Base-by-base conservation (phyloP, 2,888 invertebrate species). In the Scaeva pyrastri region DNA sequence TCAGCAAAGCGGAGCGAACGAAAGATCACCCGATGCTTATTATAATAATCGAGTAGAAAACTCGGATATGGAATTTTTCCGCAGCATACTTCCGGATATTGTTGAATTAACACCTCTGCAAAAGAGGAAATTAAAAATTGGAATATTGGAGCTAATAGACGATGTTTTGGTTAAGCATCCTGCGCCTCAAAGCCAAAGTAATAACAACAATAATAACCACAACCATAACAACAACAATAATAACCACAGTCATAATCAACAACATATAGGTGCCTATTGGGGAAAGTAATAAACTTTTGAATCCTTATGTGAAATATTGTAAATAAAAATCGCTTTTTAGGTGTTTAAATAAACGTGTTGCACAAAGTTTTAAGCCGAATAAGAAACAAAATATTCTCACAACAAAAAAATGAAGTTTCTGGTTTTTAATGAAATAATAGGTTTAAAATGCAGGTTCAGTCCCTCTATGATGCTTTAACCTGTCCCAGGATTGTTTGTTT, bases 41-140 rank as follows among this genome's bases (percentile, higher is more conserved):
- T 89, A 89, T 19, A 88, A 89, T n/a, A 88, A 85, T 43, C 88
- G 82, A 12, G 89, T 88, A 5, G 91, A 91, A 74, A 88, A 90
- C 80, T 88, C 91, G 21, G 91, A 92, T 81, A 91, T 91, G 90
- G 93, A 93, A 77, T 94, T 94, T 90, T 94, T 94, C 64, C 93
- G 92, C 88, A 94, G 94, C 89, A 92, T 94, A 66, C 88, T 94
- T 48, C 94, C 94, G 11, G 94, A 94, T 88, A 93, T 94, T 64
- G 92, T 91, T 39, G 90, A 91, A 21, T 91, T 94, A 88, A 93
- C 93, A n/a, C 91, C 92, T 4, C 92, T 93, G 73, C 94, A 94
- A 84, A 94, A 94, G 75, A 91, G 94, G 12, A 93, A 93, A 89
- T 91, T 94, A 1, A 94, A 94, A 91, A 94, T 94, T 88, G 93